A percentile compares a stretch with the other conserved stretches of the same genome.
Conservation (phyloP, 1,140 invertebrate species). For the Drosophila teissieri region DNA sequence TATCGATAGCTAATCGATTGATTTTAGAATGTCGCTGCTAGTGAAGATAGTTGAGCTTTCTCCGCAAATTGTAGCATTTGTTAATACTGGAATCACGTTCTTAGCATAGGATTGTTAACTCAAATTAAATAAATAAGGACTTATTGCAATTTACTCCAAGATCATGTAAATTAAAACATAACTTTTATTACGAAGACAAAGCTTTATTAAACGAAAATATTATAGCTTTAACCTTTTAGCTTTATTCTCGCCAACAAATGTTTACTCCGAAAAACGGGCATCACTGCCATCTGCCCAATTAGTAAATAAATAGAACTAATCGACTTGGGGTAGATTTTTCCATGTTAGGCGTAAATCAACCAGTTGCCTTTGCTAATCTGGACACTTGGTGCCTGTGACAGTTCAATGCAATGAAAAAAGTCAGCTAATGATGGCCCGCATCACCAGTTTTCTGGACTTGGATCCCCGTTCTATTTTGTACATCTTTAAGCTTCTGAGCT, state of each 20-base stretch:
- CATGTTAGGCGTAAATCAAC: not conserved
- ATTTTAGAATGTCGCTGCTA: not conserved
- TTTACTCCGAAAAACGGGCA: not conserved
- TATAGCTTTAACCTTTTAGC: not conserved
- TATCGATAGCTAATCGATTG: slow-evolving; percentile 4
- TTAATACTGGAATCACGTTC: not conserved
- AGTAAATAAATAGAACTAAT: slow-evolving; percentile 10
- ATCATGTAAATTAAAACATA: too few relatives aligned
- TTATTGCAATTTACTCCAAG: too few relatives aligned
- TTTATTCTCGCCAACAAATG: not conserved
- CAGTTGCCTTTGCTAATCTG: not conserved
- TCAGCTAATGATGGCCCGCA: slow-evolving; percentile 62
- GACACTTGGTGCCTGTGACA: not conserved
- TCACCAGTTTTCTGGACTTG: slow-evolving; percentile 63
- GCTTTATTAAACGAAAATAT: too few relatives aligned
- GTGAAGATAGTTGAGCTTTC: not conserved
- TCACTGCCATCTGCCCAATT: not conserved
- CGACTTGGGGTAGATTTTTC: not conserved
- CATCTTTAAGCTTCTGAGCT: slow-evolving; percentile 56
- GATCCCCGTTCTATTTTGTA: slow-evolving; percentile 55
- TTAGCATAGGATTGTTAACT: too few relatives aligned
- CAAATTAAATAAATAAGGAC: too few relatives aligned
- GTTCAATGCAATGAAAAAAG: slow-evolving; percentile 7
- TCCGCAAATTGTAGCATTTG: not conserved
- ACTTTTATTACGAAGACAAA: too few relatives aligned